Base-by-base conservation (phyloP, 2,888 invertebrate genomes). In the Beris chalybata region DNA sequence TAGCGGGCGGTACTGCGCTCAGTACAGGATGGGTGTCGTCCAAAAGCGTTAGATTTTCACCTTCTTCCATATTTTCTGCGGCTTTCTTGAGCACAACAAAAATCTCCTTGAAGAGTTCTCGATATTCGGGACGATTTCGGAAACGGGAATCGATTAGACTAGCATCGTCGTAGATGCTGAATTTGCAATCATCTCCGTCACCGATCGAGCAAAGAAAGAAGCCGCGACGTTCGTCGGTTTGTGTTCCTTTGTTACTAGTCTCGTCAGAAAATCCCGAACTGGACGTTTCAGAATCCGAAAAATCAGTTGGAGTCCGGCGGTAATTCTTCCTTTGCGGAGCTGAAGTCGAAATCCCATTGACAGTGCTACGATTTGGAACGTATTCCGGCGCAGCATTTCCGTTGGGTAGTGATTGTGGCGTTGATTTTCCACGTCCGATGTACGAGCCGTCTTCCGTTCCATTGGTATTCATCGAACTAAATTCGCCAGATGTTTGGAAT, bases 231-330 rank as follows among this genome's bases (percentile, higher is more conserved):
- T 86, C 85, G 70, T 92, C 92, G 0, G 93, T 93, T 76, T 93
- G 93, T 4, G 93, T 93, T 3, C 85, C 85, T 76, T 92, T 92
- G 78, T 91, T 91, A 78, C 89, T 89, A 1, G 90, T 92, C 78
- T 93, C 93, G 75, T 93, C 93, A 0, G 89, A 87, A 77, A 90
- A 93, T 9, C 91, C 92, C 0, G 92, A 92, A 13, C 92, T 92
- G 29, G 90, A 90, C 0, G 93, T 92, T 78, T 92, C 93, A 1
- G 92, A 89, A 78, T 92, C 92, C 0, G 92, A 92, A 75, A 92
- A 92, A 77, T 92, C 92, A 0, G 88, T 87, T 0, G 92, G 91
- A 1, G 92, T 91, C 71, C 87, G 87, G 12, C 90, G 89, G 74
- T 85, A 84, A 70, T 83, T 83, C 78, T 85, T 86, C 7, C n/a